A percentile compares a stretch with the other conserved stretches of the same genome.
Conservation (phyloP, 2,888 invertebrate species). For the Choreutis nemorana region DNA sequence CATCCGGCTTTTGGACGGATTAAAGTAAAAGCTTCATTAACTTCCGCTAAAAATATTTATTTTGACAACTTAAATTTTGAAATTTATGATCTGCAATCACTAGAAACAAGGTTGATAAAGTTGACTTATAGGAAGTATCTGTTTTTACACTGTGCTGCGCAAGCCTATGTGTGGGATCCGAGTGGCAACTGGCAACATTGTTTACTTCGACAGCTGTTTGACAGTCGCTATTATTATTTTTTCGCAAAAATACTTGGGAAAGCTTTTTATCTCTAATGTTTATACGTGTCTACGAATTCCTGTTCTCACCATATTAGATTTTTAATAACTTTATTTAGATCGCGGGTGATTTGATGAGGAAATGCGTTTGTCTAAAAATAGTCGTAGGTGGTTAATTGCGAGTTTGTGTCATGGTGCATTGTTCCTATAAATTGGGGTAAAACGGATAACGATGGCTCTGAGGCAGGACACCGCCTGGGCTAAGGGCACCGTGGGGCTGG, state of each 20-base stretch:
- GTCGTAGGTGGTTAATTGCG: conserved; percentile 31
- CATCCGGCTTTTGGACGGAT: too few relatives aligned
- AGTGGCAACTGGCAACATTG: conserved; percentile 14
- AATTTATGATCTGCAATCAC: too few relatives aligned
- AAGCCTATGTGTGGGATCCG: too few relatives aligned
- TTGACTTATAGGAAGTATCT: too few relatives aligned
- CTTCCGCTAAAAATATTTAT: too few relatives aligned
- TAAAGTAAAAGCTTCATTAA: too few relatives aligned
- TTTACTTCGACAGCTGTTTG: conserved; percentile 48
- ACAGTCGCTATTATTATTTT: conserved; percentile 43
- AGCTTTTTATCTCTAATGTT: conserved; percentile 21
- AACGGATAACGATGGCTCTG: conserved; percentile 37
- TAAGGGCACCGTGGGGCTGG: conserved; percentile 41
- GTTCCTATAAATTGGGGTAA: conserved; percentile 35
- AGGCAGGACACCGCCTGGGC: conserved; percentile 46
- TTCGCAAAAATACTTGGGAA: conserved; percentile 32
- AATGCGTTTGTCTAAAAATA: conserved; percentile 37
- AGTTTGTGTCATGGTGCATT: conserved; percentile 31
- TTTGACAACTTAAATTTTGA: too few relatives aligned
- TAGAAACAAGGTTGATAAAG: too few relatives aligned
- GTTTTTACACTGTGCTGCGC: too few relatives aligned
- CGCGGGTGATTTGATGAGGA: conserved; percentile 21
- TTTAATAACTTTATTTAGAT: conserved; percentile 2
- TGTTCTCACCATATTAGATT: neutral
- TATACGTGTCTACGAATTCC: conserved; percentile 16